These are phyloP conservation scores for Rhinolophus ferrumequinum DNA, from an alignment of 2,113 vertebrate genomes.

Conservation along the genomic window DNA sequence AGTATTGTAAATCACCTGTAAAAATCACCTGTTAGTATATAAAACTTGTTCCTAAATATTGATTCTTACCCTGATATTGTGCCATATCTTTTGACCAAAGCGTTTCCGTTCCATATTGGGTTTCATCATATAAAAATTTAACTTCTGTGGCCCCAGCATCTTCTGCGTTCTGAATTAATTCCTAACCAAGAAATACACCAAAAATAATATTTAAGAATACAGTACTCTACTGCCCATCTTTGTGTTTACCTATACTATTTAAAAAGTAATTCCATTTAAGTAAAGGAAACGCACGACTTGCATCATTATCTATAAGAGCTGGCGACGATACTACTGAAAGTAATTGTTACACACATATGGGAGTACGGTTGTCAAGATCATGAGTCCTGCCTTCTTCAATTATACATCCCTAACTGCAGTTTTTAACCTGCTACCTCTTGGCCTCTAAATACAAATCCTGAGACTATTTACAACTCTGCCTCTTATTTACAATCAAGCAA, in stretches of 20 bases:
- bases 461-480: background rate
- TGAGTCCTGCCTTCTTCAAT: background rate
- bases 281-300: background rate
- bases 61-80: conserved; percentile 93
- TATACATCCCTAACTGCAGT: background rate
- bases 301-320: background rate
- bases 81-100: conserved; percentile 97
- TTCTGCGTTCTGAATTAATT: conserved; percentile 99
- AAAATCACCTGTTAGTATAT: background rate
- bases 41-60: background rate
- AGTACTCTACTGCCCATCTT: background rate
- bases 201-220: conserved; percentile 32
- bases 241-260: background rate
- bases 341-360: background rate
- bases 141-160: conserved; percentile 98
- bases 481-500: background rate
- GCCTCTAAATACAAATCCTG: background rate
- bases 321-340: background rate
- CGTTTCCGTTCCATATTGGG: conserved; percentile 94
- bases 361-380: background rate
- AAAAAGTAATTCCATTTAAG: background rate
- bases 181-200: conserved; percentile 85
- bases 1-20: background rate
- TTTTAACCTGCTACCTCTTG: background rate
- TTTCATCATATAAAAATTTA: conserved; percentile 97